These are phyloP conservation scores for Mionectes macconnelli DNA, from an alignment of 2,113 vertebrate species.

Conservation along the genomic window DNA sequence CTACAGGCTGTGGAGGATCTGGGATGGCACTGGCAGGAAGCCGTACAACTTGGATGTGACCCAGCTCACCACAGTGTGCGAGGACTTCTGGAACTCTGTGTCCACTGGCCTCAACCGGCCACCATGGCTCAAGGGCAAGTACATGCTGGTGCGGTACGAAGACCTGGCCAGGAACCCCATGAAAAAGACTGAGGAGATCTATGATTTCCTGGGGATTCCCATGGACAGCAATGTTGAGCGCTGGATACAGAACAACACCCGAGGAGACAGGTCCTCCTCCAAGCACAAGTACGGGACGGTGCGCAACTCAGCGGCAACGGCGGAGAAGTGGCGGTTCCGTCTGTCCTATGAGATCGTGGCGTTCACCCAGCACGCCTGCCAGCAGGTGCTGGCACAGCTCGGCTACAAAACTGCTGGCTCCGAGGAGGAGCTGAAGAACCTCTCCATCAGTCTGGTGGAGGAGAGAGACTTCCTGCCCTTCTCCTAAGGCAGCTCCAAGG, in stretches of 20 bases:
- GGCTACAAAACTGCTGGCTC: constrained; percentile 89
- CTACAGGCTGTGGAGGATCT: constrained; percentile 94
- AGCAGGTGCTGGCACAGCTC: constrained; percentile 86
- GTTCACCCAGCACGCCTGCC: constrained; percentile 90
- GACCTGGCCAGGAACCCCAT: constrained; percentile 92
- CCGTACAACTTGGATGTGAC: constrained; percentile 92
- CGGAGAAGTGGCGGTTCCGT: constrained; percentile 94
- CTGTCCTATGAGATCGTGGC: constrained; percentile 94
- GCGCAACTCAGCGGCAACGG: constrained; percentile 91
- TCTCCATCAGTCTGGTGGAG: constrained; percentile 89
- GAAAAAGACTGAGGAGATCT: constrained; percentile 94
- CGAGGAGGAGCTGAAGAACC: constrained; percentile 89
- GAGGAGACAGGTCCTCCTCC: constrained; percentile 86
- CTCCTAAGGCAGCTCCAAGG: constrained; percentile 76
- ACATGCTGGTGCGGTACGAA: constrained; percentile 96
- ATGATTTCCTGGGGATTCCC: constrained; percentile 88
- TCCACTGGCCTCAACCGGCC: constrained; percentile 89
- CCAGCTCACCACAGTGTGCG: constrained; percentile 91
- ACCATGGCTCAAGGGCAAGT: constrained; percentile 91
- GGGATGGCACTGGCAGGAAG: constrained; percentile 90
- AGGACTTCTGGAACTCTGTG: constrained; percentile 92
- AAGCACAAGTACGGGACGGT: constrained; percentile 95
- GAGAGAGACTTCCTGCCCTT: constrained; percentile 92
- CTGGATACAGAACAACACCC: constrained; percentile 96
- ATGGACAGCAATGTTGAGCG: constrained; percentile 88